These are phyloP conservation scores for Paratilapia polleni DNA, from an alignment of 2,113 vertebrate genomes.

Conservation along the genomic window DNA sequence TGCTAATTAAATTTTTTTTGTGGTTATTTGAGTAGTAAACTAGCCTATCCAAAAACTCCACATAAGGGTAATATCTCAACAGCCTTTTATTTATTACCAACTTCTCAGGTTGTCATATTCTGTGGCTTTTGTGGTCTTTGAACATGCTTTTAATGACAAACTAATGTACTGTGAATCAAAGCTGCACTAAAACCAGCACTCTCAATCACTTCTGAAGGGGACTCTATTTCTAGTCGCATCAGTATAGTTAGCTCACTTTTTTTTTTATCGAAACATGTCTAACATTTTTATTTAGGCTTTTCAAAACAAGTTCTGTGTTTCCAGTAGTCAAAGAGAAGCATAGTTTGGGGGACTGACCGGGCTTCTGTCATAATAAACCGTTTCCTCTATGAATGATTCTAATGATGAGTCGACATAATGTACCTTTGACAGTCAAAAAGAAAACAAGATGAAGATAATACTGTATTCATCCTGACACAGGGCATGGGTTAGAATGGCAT, in stretches of 20 bases:
- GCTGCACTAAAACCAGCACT: not conserved
- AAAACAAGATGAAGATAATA: not conserved
- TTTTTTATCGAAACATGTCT: not conserved
- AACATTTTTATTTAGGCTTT: not conserved
- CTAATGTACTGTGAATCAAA: not conserved
- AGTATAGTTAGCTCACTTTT: not conserved
- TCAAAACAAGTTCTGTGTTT: not conserved
- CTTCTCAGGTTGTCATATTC: not conserved
- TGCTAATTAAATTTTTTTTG: not conserved
- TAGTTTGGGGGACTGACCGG: not conserved
- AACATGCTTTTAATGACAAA: not conserved
- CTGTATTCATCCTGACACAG: not conserved
- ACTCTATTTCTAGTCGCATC: not conserved
- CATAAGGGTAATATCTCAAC: not conserved
- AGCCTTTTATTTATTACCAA: not conserved
- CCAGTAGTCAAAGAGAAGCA: not conserved
- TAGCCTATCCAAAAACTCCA: not conserved
- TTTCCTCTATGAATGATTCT: not conserved
- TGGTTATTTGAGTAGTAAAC: not conserved
- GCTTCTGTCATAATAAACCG: not conserved
- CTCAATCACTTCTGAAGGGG: not conserved
- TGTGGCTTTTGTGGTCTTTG: not conserved
- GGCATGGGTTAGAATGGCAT: not conserved
- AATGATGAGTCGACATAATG: not conserved
- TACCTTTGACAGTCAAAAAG: not conserved